phyloP scores from a whole-genome alignment of 2,888 invertebrate species.

The Phasia obesa region DNA sequence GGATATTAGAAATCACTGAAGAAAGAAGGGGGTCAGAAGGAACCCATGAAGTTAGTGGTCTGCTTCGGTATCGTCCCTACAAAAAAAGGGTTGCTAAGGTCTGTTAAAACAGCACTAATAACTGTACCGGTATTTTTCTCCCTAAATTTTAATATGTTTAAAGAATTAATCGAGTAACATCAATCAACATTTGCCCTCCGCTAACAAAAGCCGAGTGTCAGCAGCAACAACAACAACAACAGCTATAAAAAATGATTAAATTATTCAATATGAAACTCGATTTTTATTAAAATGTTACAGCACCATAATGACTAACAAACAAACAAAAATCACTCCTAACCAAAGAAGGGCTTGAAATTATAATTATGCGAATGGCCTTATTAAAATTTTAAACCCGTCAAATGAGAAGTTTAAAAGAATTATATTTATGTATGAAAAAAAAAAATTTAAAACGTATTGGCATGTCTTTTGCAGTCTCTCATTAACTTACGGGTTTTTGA shows the following conservation, averaged over 20 bases:
- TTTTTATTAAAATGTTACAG: slow-evolving; percentile 39
- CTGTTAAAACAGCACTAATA: no score
- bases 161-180: not conserved
- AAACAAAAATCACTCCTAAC: not conserved
- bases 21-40: no score
- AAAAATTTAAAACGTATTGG: not conserved
- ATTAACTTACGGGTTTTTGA: slow-evolving; percentile 30
- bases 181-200: slow-evolving; percentile 23
- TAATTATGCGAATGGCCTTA: not conserved
- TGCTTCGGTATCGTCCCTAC: no score
- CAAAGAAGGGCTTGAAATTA: not conserved
- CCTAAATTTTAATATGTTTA: no score
- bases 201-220: not conserved
- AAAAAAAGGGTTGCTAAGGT: no score
- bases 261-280: slow-evolving; percentile 47
- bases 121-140: no score
- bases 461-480: not conserved
- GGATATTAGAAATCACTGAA: no score
- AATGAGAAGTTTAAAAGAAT: slow-evolving; percentile 7
- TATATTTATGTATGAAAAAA: slow-evolving; percentile 5
- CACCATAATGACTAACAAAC: not conserved
- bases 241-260: not conserved
- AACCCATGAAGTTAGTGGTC: no score
- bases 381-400: not conserved
- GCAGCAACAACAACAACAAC: not conserved